These are phyloP conservation scores for Rhaphigaster nebulosa DNA, from an alignment of 2,888 invertebrate species.

Conservation along the genomic window DNA sequence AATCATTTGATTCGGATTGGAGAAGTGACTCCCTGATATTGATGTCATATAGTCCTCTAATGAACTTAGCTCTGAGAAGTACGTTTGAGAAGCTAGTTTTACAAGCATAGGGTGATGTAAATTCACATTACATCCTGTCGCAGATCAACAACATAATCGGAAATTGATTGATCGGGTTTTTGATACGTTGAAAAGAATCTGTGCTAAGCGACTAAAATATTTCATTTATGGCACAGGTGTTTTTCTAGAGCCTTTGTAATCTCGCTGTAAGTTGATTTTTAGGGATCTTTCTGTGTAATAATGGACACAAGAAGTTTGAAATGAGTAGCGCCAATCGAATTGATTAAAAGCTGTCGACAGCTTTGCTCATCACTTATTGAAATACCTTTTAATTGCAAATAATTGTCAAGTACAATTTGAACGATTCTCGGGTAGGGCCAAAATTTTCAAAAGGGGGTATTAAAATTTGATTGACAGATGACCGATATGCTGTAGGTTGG, in stretches of 20 bases:
- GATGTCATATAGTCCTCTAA: too few species aligned
- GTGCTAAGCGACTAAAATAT: background rate
- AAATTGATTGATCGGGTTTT: background rate
- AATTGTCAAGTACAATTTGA: background rate
- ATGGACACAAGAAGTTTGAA: background rate
- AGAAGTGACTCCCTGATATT: too few species aligned
- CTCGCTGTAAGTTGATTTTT: too few species aligned
- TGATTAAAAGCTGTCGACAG: background rate
- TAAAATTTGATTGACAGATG: background rate
- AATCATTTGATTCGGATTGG: too few species aligned
- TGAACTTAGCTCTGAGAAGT: background rate
- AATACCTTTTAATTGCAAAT: background rate
- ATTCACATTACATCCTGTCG: background rate
- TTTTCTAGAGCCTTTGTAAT: background rate
- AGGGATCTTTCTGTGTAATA: background rate
- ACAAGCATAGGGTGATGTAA: background rate
- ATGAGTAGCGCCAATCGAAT: too few species aligned
- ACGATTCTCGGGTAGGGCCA: background rate
- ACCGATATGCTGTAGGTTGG: background rate
- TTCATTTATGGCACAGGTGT: background rate
- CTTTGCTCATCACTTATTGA: background rate
- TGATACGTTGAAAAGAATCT: background rate
- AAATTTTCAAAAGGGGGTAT: background rate
- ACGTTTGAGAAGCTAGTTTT: background rate
- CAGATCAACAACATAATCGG: background rate